Evolutionary conservation across 2,888 invertebrate genomes (phyloP).

Genomic region (Nebria brevicollis): DNA sequence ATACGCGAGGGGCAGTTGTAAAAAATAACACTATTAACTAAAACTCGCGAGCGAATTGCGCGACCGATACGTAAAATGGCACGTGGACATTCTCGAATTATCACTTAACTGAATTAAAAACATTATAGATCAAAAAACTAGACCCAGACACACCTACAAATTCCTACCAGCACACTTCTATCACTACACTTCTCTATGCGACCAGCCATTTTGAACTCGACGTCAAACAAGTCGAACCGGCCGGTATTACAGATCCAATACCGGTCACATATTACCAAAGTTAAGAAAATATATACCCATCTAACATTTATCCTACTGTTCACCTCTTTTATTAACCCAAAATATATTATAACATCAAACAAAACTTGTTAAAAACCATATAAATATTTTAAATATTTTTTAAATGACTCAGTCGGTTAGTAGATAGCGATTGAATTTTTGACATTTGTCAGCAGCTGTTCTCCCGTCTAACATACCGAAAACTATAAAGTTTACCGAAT

Average conservation of each 20-base stretch:
- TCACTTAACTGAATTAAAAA: slow-evolving; percentile 68
- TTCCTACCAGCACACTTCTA: slow-evolving; percentile 74
- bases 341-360: background rate
- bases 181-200: slow-evolving; percentile 75
- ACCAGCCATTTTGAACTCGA: slow-evolving; percentile 81
- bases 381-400: too few relatives aligned
- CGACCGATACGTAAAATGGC: slow-evolving; percentile 67
- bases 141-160: slow-evolving; percentile 80
- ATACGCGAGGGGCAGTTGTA: slow-evolving; percentile 61
- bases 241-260: slow-evolving; percentile 49
- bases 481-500: too few relatives aligned
- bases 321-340: background rate
- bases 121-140: slow-evolving; percentile 72
- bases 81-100: slow-evolving; percentile 67
- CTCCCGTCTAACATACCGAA: too few relatives aligned
- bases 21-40: slow-evolving; percentile 71
- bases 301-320: background rate
- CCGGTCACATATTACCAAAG: background rate
- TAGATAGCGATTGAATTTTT: too few relatives aligned
- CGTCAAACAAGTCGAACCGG: slow-evolving; percentile 66
- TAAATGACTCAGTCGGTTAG: too few relatives aligned
- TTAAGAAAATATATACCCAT: background rate
- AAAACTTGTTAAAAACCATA: too few relatives aligned
- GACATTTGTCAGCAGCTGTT: too few relatives aligned
- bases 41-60: slow-evolving; percentile 66